phyloP scores from a whole-genome alignment of 2,113 vertebrate species.

The Otolemur garnettii region DNA sequence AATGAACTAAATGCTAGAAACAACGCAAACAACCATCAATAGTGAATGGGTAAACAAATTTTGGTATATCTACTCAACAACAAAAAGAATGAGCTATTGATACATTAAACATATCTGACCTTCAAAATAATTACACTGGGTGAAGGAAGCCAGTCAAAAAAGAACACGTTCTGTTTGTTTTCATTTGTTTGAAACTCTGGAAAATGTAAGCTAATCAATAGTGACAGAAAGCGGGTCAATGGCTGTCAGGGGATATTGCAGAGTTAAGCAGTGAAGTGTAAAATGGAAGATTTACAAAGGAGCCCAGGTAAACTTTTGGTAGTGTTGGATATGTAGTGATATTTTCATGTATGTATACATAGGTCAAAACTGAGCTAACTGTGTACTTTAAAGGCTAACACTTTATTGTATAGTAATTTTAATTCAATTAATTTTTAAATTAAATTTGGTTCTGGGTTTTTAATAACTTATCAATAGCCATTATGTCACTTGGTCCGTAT shows the following conservation, averaged over 20 bases:
- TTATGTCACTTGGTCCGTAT: neutral
- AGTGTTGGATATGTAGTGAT: neutral
- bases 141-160: neutral
- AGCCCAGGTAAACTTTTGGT: neutral
- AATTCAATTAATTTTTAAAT: neutral
- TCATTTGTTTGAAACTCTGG: conserved; percentile 28
- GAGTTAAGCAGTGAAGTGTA: no score
- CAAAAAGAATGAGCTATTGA: no score
- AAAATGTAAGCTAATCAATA: neutral
- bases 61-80: neutral
- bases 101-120: neutral
- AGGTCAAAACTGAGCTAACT: neutral
- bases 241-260: no score
- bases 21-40: neutral
- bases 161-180: neutral
- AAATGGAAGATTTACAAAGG: no score
- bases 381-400: neutral
- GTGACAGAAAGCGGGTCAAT: neutral
- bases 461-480: neutral
- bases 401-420: neutral
- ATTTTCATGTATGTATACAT: neutral
- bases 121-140: neutral
- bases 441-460: neutral
- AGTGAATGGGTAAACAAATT: neutral
- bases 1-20: neutral